These are phyloP conservation scores for Drosophila equinoxialis DNA, from an alignment of 1,140 invertebrate species.

Conservation along the genomic window DNA sequence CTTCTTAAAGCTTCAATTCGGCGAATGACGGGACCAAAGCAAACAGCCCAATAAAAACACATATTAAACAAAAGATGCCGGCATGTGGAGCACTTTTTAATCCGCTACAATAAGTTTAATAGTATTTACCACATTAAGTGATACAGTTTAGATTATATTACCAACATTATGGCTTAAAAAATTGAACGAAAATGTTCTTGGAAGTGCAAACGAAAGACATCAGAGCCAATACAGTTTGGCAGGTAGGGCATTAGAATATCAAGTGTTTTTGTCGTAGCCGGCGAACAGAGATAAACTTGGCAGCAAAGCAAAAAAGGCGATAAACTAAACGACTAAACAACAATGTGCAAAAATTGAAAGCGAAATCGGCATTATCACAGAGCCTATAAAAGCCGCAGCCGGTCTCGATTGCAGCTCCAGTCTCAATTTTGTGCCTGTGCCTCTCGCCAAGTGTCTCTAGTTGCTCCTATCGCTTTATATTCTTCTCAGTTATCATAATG, in stretches of 20 bases:
- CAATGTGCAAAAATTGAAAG: constrained; percentile 42
- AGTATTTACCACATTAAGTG: background rate
- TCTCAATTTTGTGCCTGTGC: constrained; percentile 49
- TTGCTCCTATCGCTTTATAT: constrained; percentile 8
- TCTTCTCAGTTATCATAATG: constrained; percentile 52
- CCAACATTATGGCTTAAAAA: background rate
- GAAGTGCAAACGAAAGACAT: background rate
- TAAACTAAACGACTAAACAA: constrained; percentile 34
- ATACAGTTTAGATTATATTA: constrained; percentile 1
- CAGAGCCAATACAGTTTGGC: background rate
- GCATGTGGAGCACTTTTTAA: constrained; percentile 1
- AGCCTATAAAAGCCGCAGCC: constrained; percentile 55
- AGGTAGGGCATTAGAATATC: constrained; percentile 22
- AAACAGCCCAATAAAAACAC: constrained; percentile 18
- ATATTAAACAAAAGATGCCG: background rate
- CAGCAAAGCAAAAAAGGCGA: constrained; percentile 34
- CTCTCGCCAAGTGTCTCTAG: constrained; percentile 23
- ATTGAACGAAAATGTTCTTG: background rate
- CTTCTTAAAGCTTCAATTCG: constrained; percentile 12
- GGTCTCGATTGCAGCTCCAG: constrained; percentile 45
- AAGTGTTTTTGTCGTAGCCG: constrained; percentile 38
- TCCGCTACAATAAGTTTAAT: constrained; percentile 15
- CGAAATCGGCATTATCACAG: constrained; percentile 31
- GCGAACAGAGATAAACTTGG: constrained; percentile 39
- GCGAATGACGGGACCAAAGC: background rate